A percentile compares a stretch with the other conserved stretches of the same genome.
Conservation (phyloP, 2,113 vertebrate species). For the Passer domesticus region DNA sequence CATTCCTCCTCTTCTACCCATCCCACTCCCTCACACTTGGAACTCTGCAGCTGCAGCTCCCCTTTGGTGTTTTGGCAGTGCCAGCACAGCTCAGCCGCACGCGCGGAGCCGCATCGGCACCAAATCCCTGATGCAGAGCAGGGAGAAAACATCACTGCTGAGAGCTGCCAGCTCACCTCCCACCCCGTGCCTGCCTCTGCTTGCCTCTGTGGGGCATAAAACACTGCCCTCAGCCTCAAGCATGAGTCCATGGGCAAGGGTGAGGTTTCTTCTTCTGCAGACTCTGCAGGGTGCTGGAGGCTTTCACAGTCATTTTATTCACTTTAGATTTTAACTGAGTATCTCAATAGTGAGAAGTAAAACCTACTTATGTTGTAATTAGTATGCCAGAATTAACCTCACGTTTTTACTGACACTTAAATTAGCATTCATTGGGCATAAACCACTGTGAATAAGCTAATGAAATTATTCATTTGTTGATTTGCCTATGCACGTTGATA, state of each 20-base stretch:
- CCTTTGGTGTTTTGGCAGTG: background rate
- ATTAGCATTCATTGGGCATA: background rate
- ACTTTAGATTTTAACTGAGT: background rate
- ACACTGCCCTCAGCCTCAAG: rapidly evolving
- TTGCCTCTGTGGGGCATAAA: background rate
- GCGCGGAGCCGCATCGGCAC: rapidly evolving
- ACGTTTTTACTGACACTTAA: background rate
- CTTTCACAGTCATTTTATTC: background rate
- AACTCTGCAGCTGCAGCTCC: background rate
- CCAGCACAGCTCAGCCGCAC: rapidly evolving
- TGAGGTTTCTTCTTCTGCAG: background rate
- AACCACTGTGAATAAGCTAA: slow-evolving; percentile 1
- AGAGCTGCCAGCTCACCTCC: background rate
- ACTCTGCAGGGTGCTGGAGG: background rate
- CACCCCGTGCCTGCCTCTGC: rapidly evolving
- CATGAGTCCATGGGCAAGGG: rapidly evolving
- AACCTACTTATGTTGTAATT: background rate
- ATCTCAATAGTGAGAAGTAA: background rate
- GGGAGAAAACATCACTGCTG: rapidly evolving
- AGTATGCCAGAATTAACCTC: background rate
- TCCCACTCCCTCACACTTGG: background rate
- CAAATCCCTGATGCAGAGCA: background rate
- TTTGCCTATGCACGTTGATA: background rate
- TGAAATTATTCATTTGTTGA: slow-evolving; percentile 24
- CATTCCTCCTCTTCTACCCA: background rate